A percentile compares a stretch with the other conserved stretches of the same genome.
phyloP scores from a whole-genome alignment of 2,113 vertebrate genomes.

The Xyliphius kryptos region DNA sequence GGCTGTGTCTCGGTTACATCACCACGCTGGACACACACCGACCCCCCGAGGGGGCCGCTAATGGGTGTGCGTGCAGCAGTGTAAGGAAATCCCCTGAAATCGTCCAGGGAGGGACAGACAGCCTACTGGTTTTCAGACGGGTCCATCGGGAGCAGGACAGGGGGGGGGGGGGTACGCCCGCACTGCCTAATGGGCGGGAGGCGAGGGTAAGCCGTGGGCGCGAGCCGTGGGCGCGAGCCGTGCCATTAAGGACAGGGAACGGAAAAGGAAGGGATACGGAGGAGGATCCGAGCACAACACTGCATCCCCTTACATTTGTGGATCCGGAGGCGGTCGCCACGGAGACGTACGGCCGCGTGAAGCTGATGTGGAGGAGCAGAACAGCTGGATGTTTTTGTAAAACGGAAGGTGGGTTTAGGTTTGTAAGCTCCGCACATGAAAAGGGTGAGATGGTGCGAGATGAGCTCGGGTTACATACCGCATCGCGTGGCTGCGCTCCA shows the following conservation, averaged over 20 bases:
- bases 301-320: conserved; percentile 11
- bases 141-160: conserved; percentile 25
- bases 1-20: too few relatives aligned
- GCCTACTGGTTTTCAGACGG: too few relatives aligned
- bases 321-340: background rate
- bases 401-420: conserved; percentile 49
- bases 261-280: conserved; percentile 9
- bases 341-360: too few relatives aligned
- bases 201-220: conserved; percentile 38
- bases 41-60: conserved; percentile 9
- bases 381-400: conserved; percentile 12
- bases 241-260: conserved; percentile 48
- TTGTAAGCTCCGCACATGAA: too few relatives aligned
- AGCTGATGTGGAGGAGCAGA: background rate
- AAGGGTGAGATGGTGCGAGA: background rate
- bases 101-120: conserved; percentile 25
- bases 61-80: conserved; percentile 47
- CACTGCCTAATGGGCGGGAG: conserved; percentile 49
- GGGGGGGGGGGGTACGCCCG: conserved; percentile 66
- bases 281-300: conserved; percentile 3
- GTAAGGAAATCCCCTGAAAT: conserved; percentile 21
- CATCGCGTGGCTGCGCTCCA: conserved; percentile 8
- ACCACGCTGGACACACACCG: too few relatives aligned
- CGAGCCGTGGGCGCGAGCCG: conserved; percentile 45
- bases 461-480: conserved; percentile 14